Conservation (phyloP, 64 coral and sea anemone species). For the Stichodactyla helianthus region DNA sequence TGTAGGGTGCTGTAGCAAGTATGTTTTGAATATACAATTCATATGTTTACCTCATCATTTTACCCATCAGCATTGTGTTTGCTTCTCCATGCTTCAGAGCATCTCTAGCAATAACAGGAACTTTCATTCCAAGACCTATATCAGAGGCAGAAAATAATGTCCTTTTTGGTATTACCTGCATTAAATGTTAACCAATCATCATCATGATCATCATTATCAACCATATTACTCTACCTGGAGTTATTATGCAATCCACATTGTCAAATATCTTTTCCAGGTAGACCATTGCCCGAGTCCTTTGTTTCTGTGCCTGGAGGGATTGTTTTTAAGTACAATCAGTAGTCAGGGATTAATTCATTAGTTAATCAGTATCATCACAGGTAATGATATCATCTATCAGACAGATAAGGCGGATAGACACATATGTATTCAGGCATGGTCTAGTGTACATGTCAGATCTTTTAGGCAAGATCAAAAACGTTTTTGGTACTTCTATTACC, state of each 20-base stretch:
- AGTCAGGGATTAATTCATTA: background rate
- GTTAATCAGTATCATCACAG: background rate
- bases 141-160: background rate
- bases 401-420: too few relatives aligned
- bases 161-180: background rate
- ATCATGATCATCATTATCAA: background rate
- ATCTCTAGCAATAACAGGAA: constrained; percentile 42
- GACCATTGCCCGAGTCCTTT: constrained; percentile 43
- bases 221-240: constrained; percentile 23
- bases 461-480: too few relatives aligned
- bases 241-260: constrained; percentile 40
- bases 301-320: constrained; percentile 35
- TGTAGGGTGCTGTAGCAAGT: background rate
- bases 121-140: constrained; percentile 47
- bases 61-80: background rate
- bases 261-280: constrained; percentile 54
- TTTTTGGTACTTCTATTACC: constrained; percentile 13
- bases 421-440: too few relatives aligned
- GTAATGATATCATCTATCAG: too few relatives aligned
- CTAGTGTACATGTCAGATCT: too few relatives aligned
- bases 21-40: too few relatives aligned
- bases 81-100: constrained; percentile 43
- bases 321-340: background rate
- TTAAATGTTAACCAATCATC: background rate
- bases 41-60: constrained; percentile 33